Evolutionary conservation across 2,113 vertebrate genomes (phyloP).

Genomic region (Lophotis ruficrista): DNA sequence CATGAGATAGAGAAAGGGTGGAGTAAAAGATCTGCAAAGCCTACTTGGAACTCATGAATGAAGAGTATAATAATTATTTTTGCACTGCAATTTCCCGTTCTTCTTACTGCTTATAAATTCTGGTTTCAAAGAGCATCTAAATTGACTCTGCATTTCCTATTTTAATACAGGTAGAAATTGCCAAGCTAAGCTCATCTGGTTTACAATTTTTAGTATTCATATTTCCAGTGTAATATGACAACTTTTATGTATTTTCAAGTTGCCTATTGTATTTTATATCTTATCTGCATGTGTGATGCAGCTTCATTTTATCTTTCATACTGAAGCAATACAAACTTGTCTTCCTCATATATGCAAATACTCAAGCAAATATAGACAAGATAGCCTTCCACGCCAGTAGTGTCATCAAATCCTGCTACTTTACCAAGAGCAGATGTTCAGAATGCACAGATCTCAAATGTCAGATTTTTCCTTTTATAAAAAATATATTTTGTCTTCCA

Average conservation of each 20-base stretch:
- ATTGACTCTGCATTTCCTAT: neutral
- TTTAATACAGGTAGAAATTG: neutral
- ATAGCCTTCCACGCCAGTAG: neutral
- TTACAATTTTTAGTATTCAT: neutral
- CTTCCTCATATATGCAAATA: neutral
- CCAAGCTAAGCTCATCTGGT: neutral
- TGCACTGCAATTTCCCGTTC: neutral
- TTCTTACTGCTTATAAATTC: neutral
- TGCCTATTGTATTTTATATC: neutral
- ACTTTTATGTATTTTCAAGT: neutral
- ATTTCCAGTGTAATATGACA: neutral
- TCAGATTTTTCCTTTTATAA: neutral
- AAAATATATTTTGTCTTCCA: neutral
- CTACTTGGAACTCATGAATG: fast-evolving
- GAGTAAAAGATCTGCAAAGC: neutral
- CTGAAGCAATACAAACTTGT: neutral
- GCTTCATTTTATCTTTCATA: neutral
- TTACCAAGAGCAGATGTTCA: neutral
- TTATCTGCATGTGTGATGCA: neutral
- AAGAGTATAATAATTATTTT: neutral
- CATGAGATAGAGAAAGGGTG: neutral
- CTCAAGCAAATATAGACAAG: neutral
- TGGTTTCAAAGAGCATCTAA: neutral
- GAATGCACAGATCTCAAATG: neutral
- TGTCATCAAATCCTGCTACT: neutral